Base-by-base conservation (phyloP, 2,797 vertebrate genomes). In the Iguana delicatissima region DNA sequence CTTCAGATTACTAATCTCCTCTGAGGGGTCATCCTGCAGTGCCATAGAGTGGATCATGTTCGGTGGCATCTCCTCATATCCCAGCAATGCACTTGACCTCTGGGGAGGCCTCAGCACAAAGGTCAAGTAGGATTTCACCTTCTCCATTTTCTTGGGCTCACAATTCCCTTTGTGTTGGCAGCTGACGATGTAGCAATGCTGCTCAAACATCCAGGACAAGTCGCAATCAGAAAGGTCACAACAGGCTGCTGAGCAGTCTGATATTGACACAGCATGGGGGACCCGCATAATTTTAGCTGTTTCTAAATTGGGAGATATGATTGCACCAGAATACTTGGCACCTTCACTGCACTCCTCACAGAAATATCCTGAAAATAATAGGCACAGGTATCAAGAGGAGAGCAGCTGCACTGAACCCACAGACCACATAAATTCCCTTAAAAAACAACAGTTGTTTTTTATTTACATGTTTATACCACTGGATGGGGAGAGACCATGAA, bases 181-280 rank as follows among this genome's bases (percentile, higher is more conserved):
- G 97, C 96, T 98, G 91, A 99, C 98, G 0, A 99, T 95, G 84
- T 98, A 99, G 96, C 99, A 99, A 92, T 92, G 98, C 12, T 95
- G 97, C 83, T 98, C 96, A 18, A 99, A 98, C 96, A 98, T 96
- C 99, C 98, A 99, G 79, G 98, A 98, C 93, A 99, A 93, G 95
- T 99, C 97, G 50, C 98, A 99, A 55, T 96, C 98, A 0, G 96
- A 93, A 79, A 98, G 96, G 90, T 98, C 97, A 86, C 98, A 99
- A 94, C 98, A 98, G 0, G 98, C 98, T 0, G 96, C 94, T 1
- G 97, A 97, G 89, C 98, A 99, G 95, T 97, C 98, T 0, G 96
- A 89, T 93, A 98, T 85, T 0, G 98, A 97, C 6, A 95, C 2
- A 32, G 96, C 98, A 0, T 97, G 97, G 0, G 98, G 98, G 2